These are phyloP conservation scores for Channa striata DNA, from an alignment of 2,797 vertebrate genomes.

Conservation along the genomic window DNA sequence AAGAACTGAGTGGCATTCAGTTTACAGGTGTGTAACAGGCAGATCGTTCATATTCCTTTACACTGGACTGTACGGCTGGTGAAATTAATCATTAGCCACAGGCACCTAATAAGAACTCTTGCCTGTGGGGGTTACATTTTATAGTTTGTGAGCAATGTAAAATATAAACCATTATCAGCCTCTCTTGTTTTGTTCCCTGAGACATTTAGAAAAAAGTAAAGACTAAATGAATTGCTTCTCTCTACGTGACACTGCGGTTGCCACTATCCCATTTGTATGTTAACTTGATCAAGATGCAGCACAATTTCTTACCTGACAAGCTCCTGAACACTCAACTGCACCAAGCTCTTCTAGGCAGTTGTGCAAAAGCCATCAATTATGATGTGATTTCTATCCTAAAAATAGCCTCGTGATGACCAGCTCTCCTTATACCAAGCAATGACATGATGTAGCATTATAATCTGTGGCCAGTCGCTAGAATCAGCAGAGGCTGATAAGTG, in stretches of 20 bases:
- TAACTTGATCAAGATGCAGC: conserved; percentile 6
- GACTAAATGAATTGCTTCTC: background rate
- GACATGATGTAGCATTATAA: conserved; percentile 55
- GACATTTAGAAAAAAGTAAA: conserved; percentile 4
- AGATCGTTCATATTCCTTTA: conserved; percentile 30
- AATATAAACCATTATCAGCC: conserved; percentile 48
- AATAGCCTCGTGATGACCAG: conserved; percentile 35
- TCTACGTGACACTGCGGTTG: background rate
- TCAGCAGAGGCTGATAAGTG: conserved; percentile 52
- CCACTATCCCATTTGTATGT: conserved; percentile 7
- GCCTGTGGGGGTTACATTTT: conserved; percentile 54
- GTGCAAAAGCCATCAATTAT: conserved; percentile 36
- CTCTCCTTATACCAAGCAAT: conserved; percentile 31
- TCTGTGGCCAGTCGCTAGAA: conserved; percentile 35
- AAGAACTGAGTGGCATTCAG: background rate
- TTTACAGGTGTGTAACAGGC: conserved; percentile 35
- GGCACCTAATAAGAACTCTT: conserved; percentile 37
- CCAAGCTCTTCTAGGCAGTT: conserved; percentile 12
- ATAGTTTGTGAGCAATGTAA: conserved; percentile 42
- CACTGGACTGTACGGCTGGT: conserved; percentile 43
- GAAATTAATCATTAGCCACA: conserved; percentile 42
- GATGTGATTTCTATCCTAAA: conserved; percentile 39
- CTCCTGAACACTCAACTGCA: conserved; percentile 23
- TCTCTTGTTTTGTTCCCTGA: conserved; percentile 36
- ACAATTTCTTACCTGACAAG: conserved; percentile 16